Evolutionary conservation across 2,888 invertebrate genomes (phyloP).

Genomic region (Drosophila mimica): DNA sequence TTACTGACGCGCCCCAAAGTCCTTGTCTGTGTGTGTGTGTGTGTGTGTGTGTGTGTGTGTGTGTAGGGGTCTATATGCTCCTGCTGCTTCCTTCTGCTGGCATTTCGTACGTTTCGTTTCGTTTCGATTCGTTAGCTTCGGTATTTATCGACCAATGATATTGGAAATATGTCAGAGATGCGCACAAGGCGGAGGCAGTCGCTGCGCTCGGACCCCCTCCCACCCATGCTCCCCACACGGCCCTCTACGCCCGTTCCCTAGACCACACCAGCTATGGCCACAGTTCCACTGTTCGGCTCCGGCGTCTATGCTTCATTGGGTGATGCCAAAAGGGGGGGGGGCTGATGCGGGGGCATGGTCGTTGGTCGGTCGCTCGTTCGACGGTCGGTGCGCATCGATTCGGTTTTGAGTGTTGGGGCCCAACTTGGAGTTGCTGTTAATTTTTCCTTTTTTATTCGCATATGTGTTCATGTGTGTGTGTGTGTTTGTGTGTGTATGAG

Average conservation of each 20-base stretch:
- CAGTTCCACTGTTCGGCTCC: constrained; percentile 24
- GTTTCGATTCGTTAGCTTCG: constrained; percentile 77
- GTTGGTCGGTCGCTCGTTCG: constrained; percentile 55
- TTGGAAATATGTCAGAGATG: constrained; percentile 85
- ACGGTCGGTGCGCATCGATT: constrained; percentile 70
- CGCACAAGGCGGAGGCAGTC: constrained; percentile 74
- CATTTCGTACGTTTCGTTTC: constrained; percentile 77
- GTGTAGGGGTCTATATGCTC: constrained; percentile 45
- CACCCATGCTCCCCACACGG: not conserved
- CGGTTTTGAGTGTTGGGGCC: constrained; percentile 63
- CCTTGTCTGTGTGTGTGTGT: constrained; percentile 33
- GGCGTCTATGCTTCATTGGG: constrained; percentile 36
- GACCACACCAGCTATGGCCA: constrained; percentile 12
- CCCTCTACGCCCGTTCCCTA: not conserved
- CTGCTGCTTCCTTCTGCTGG: constrained; percentile 40
- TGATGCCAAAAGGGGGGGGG: constrained; percentile 3
- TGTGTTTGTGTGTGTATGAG: constrained; percentile 17
- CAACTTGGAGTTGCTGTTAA: constrained; percentile 54
- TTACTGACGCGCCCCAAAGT: constrained; percentile 54
- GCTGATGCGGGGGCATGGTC: constrained; percentile 12
- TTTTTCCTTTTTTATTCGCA: constrained; percentile 44
- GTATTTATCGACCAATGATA: constrained; percentile 84
- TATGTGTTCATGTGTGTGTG: constrained; percentile 39
- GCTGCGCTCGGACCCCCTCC: constrained; percentile 63
- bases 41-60: constrained; percentile 41